Evolutionary conservation across 2,797 vertebrate genomes (phyloP).

Genomic region (Acridotheres tristis): DNA sequence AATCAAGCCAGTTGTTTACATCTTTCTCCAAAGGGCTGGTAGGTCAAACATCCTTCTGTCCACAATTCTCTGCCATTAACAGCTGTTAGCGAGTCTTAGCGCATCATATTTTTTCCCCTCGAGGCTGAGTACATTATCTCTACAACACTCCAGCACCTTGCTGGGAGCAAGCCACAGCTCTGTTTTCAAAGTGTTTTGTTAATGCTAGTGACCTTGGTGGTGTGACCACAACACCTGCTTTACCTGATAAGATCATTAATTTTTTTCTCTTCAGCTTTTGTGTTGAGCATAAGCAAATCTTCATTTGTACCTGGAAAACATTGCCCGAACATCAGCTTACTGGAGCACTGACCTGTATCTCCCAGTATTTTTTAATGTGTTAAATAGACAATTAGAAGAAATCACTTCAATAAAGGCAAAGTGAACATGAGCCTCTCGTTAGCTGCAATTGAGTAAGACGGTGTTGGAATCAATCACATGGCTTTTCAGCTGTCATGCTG

Average conservation of each 20-base stretch:
- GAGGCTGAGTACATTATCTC: conserved; percentile 38
- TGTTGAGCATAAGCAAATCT: conserved; percentile 66
- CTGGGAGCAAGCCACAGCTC: conserved; percentile 9
- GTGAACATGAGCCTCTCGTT: not conserved
- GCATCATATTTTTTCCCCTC: conserved; percentile 7
- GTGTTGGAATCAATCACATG: not conserved
- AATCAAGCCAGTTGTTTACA: conserved; percentile 46
- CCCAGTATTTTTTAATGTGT: not conserved
- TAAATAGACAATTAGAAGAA: conserved; percentile 54
- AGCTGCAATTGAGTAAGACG: not conserved
- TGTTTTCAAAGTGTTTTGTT: conserved; percentile 38
- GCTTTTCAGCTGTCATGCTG: conserved; percentile 47
- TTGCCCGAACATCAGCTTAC: not conserved
- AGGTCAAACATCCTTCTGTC: conserved; percentile 48
- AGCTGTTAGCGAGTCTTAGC: conserved; percentile 28
- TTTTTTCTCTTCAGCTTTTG: conserved; percentile 34
- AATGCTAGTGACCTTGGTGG: conserved; percentile 52
- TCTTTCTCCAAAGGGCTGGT: not conserved
- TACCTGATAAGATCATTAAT: conserved; percentile 69
- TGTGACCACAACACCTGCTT: conserved; percentile 70
- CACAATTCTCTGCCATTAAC: conserved; percentile 24
- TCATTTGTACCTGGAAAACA: conserved; percentile 45
- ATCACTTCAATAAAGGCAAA: conserved; percentile 14
- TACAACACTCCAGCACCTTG: conserved; percentile 37
- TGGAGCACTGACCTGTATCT: conserved; percentile 52